A percentile compares a stretch with the other conserved stretches of the same genome.
Evolutionary conservation across 1,140 invertebrate genomes (phyloP).

Genomic region (Bombus soroeensis): DNA sequence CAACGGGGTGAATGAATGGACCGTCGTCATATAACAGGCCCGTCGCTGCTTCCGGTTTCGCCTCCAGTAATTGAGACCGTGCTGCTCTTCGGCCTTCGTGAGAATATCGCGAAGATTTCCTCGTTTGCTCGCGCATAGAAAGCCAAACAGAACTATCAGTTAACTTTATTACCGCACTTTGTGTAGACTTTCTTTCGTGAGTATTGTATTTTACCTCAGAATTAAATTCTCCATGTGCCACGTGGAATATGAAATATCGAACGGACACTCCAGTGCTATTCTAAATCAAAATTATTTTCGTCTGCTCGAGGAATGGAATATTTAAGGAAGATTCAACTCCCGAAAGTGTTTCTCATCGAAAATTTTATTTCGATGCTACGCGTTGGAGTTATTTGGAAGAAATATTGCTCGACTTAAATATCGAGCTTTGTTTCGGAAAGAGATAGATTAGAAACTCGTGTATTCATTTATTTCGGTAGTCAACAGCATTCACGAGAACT

Average conservation of each 20-base stretch:
- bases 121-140: background rate
- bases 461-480: too few species aligned
- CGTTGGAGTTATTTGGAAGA: too few species aligned
- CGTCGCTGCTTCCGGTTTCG: conserved; percentile 41
- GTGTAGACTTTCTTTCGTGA: background rate
- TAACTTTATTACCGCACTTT: background rate
- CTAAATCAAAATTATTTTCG: background rate
- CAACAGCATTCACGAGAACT: too few species aligned
- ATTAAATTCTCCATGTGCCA: background rate
- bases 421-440: too few species aligned
- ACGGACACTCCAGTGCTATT: too few species aligned
- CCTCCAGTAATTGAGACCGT: conserved; percentile 43
- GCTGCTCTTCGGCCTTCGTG: background rate
- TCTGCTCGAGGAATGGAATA: background rate
- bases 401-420: too few species aligned
- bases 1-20: conserved; percentile 43
- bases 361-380: too few species aligned
- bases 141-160: background rate
- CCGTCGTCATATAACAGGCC: conserved; percentile 41
- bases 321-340: background rate
- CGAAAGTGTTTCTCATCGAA: too few species aligned
- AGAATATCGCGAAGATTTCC: conserved; percentile 33
- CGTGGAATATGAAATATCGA: too few species aligned
- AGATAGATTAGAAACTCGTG: too few species aligned
- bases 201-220: background rate